Conservation (phyloP, 2,113 vertebrate genomes). For the Piaya cayana region DNA sequence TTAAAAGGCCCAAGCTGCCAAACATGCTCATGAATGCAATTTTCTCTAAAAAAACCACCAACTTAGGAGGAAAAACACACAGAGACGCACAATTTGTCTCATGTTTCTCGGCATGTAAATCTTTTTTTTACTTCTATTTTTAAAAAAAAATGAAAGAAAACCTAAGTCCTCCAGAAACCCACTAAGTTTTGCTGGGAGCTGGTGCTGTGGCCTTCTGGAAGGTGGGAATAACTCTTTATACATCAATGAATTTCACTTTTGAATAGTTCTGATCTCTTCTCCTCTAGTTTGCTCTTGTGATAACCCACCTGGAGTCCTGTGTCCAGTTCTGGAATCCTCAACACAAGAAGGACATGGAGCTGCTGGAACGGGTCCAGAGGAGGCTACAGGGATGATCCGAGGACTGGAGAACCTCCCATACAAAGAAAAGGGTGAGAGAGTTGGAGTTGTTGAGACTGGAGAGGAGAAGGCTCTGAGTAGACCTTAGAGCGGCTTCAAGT, state of each 20-base stretch:
- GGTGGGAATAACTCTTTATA: neutral
- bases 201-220: neutral
- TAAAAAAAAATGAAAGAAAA: neutral
- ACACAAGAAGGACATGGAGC: no score
- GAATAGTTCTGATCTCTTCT: neutral
- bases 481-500: no score
- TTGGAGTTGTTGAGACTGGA: no score
- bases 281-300: no score
- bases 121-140: neutral
- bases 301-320: no score
- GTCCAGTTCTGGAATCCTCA: no score
- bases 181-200: neutral
- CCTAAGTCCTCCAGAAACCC: neutral
- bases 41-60: neutral
- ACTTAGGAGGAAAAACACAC: neutral
- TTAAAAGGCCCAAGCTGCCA: neutral
- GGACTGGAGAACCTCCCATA: no score
- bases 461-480: no score
- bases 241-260: neutral
- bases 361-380: no score
- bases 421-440: no score
- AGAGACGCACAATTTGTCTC: neutral
- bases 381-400: no score
- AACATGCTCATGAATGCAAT: constrained; percentile 12
- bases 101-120: neutral